Evolutionary conservation across 1,140 invertebrate genomes (phyloP).

Genomic region (Neoseiulus cucumeris): DNA sequence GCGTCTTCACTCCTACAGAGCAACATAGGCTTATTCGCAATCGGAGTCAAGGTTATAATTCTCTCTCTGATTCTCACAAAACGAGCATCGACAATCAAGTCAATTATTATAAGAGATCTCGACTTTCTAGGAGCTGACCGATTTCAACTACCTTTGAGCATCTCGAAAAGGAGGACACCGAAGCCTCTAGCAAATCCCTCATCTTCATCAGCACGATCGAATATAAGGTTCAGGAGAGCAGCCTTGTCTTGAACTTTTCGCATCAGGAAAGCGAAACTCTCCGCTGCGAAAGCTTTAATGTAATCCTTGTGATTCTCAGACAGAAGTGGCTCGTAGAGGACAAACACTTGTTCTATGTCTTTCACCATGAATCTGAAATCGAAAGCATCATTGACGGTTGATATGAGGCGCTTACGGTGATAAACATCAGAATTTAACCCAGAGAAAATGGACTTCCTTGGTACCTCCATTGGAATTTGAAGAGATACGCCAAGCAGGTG

Average conservation of each 20-base stretch:
- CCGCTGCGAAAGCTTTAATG: slow-evolving; percentile 75
- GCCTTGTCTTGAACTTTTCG: slow-evolving; percentile 52
- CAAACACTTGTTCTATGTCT: slow-evolving; percentile 40
- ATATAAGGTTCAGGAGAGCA: slow-evolving; percentile 45
- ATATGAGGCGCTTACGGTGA: no score
- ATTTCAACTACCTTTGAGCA: slow-evolving; percentile 44
- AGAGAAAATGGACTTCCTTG: slow-evolving; percentile 23
- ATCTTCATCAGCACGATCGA: slow-evolving; percentile 42
- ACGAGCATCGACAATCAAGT: no score
- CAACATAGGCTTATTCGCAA: no score
- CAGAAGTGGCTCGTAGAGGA: neutral
- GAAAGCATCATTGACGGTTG: neutral
- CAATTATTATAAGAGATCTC: no score
- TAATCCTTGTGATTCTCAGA: slow-evolving; percentile 44
- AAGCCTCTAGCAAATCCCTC: slow-evolving; percentile 45
- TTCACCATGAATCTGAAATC: slow-evolving; percentile 41
- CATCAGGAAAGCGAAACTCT: slow-evolving; percentile 77
- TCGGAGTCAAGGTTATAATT: no score
- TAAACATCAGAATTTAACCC: no score
- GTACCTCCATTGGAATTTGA: slow-evolving; percentile 65
- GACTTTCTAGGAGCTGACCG: no score
- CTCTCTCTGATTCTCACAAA: no score
- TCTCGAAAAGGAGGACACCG: slow-evolving; percentile 63
- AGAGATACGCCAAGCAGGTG: slow-evolving; percentile 60
- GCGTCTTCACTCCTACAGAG: neutral